A percentile compares a stretch with the other conserved stretches of the same genome.
These are phyloP conservation scores for Pinctada fucata DNA, from an alignment of 2,888 invertebrate genomes.

Conservation along the genomic window DNA sequence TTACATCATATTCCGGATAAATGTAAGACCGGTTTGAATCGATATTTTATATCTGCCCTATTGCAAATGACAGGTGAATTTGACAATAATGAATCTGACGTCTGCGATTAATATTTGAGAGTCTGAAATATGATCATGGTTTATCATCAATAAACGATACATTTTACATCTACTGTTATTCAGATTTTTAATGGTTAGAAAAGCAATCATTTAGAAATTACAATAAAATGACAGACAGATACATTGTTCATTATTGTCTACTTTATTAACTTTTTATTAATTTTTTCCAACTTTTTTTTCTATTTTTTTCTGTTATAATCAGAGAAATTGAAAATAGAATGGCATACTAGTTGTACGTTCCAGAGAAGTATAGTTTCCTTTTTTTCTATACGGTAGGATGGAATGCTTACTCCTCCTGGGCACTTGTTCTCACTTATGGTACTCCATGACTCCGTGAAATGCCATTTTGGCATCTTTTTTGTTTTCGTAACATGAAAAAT, in stretches of 20 bases:
- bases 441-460: too few species aligned
- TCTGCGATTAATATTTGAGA: constrained; percentile 1
- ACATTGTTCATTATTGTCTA: neutral
- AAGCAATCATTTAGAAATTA: too few species aligned
- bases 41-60: neutral
- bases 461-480: too few species aligned
- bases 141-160: neutral
- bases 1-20: constrained; percentile 1
- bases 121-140: neutral
- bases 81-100: neutral
- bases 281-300: neutral
- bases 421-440: too few species aligned
- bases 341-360: neutral
- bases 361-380: too few species aligned
- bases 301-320: neutral
- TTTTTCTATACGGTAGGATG: too few species aligned
- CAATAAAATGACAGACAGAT: too few species aligned
- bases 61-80: neutral
- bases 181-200: too few species aligned
- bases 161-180: neutral
- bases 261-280: neutral
- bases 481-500: too few species aligned
- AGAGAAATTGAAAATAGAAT: neutral
- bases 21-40: neutral
- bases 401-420: too few species aligned